These are phyloP conservation scores for Sesamia nonagrioides DNA, from an alignment of 1,140 invertebrate genomes.

Conservation along the genomic window DNA sequence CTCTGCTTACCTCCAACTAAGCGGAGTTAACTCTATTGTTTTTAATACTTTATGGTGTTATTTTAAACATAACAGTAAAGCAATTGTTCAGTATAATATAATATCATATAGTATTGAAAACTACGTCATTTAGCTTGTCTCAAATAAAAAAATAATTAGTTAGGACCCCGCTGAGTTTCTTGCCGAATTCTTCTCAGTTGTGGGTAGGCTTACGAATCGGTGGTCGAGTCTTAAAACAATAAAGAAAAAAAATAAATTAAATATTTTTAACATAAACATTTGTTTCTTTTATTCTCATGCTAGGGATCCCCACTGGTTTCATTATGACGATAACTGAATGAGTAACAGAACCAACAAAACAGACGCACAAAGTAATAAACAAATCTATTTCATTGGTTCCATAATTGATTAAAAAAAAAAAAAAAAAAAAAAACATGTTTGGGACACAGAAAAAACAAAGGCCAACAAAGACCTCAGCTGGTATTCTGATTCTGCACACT, in stretches of 20 bases:
- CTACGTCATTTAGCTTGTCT: neutral
- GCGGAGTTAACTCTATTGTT: neutral
- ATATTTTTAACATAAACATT: neutral
- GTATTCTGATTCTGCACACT: too few species aligned
- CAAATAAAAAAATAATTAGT: neutral
- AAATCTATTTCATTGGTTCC: too few species aligned
- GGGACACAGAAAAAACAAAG: too few species aligned
- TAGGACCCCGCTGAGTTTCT: conserved; percentile 36
- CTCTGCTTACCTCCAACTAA: neutral
- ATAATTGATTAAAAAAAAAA: too few species aligned
- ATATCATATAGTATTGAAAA: neutral
- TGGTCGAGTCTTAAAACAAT: neutral
- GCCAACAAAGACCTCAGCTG: too few species aligned
- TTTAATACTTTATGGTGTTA: neutral
- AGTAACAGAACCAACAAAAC: too few species aligned
- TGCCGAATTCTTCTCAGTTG: conserved; percentile 27
- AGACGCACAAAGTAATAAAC: too few species aligned
- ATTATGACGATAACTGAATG: neutral
- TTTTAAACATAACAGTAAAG: neutral
- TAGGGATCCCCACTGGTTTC: neutral
- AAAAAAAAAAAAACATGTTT: too few species aligned
- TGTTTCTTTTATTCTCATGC: conserved; percentile 6
- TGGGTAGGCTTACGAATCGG: conserved; percentile 22
- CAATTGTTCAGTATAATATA: neutral
- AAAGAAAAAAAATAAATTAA: neutral